Conservation (phyloP, 2,797 vertebrate genomes). For the Microctenopoma stevenorrisi region DNA sequence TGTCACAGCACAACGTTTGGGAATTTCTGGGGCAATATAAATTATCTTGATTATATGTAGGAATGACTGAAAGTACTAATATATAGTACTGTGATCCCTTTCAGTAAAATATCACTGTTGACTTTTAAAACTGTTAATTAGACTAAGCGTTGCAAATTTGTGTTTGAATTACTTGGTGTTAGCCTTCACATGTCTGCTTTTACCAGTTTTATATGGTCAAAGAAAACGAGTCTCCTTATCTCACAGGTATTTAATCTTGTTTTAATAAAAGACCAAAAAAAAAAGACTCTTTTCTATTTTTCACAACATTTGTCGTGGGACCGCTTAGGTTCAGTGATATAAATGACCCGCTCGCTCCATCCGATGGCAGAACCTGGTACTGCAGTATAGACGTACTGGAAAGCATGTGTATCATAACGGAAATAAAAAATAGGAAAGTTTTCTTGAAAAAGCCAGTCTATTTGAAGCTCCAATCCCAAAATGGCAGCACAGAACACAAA, state of each 20-base stretch:
- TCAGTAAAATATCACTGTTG: too few relatives aligned
- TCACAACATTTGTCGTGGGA: background rate
- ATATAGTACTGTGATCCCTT: too few relatives aligned
- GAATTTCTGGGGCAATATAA: too few relatives aligned
- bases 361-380: constrained; percentile 9
- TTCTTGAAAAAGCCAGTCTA: background rate
- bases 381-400: background rate
- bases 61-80: too few relatives aligned
- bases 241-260: background rate
- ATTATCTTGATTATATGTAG: too few relatives aligned
- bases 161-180: too few relatives aligned
- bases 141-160: too few relatives aligned
- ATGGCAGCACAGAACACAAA: background rate
- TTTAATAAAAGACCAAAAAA: background rate
- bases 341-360: constrained; percentile 22
- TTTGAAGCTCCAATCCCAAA: background rate
- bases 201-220: background rate
- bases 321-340: background rate
- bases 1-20: too few relatives aligned
- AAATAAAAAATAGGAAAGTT: background rate
- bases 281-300: background rate
- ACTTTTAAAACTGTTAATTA: too few relatives aligned
- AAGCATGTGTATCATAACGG: background rate
- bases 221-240: background rate
- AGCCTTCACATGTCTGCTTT: too few relatives aligned